phyloP scores from a whole-genome alignment of 2,797 vertebrate genomes.

The Iguana delicatissima region DNA sequence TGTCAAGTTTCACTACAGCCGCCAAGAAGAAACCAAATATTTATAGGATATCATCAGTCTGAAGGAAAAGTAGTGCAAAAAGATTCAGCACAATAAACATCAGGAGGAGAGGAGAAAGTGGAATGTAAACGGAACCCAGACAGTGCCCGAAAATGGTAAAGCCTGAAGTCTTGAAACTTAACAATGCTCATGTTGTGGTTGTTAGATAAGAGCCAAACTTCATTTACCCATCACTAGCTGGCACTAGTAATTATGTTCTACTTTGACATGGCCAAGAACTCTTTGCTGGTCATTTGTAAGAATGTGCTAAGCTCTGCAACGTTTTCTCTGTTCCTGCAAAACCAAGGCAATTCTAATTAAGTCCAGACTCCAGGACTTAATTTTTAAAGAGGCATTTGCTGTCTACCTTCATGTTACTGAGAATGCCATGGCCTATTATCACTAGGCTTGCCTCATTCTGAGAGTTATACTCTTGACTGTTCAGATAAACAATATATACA shows the following conservation, averaged over 20 bases:
- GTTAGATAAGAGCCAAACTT: constrained; percentile 61
- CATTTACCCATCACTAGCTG: constrained; percentile 16
- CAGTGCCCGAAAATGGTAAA: constrained; percentile 70
- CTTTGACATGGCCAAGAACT: constrained; percentile 9
- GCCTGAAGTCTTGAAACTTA: constrained; percentile 64
- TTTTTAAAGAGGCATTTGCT: background rate
- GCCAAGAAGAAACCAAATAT: constrained; percentile 25
- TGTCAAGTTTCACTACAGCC: background rate
- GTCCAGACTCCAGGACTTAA: background rate
- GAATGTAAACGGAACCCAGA: constrained; percentile 70
- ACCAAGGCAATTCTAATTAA: background rate
- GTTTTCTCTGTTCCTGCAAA: background rate
- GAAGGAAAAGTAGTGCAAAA: background rate
- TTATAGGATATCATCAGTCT: background rate
- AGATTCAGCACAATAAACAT: constrained; percentile 25
- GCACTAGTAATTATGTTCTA: background rate
- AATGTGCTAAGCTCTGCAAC: background rate
- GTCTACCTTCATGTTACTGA: background rate
- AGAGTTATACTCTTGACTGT: background rate
- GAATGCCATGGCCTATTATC: background rate
- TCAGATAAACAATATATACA: background rate
- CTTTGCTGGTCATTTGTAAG: background rate
- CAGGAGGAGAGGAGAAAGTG: constrained; percentile 45
- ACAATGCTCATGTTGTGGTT: background rate
- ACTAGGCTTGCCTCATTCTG: background rate